Evolutionary conservation across 1,140 invertebrate genomes (phyloP).

Genomic region (Platyura marginata): DNA sequence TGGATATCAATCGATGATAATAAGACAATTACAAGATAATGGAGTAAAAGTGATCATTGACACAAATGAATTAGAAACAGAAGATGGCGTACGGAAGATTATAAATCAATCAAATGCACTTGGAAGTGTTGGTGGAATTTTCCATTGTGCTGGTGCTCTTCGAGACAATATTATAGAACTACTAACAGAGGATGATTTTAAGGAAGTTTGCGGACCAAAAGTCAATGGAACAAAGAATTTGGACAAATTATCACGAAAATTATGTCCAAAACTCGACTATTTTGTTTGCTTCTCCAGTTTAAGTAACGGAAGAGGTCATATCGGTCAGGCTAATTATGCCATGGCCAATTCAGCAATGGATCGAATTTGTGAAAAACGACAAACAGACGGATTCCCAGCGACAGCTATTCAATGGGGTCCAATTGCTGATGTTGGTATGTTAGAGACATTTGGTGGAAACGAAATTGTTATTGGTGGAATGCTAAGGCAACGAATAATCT

Average conservation of each 20-base stretch:
- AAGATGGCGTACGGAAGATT: slow-evolving; percentile 49
- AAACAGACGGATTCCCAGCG: slow-evolving; percentile 28
- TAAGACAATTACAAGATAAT: slow-evolving; percentile 49
- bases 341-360: slow-evolving; percentile 52
- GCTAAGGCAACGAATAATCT: slow-evolving; percentile 76
- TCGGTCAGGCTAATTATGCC: slow-evolving; percentile 90
- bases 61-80: slow-evolving; percentile 40
- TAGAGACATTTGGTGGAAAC: slow-evolving; percentile 72
- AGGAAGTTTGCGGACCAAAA: slow-evolving; percentile 57
- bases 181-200: slow-evolving; percentile 62
- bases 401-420: slow-evolving; percentile 37
- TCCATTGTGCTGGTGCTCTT: slow-evolving; percentile 83
- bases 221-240: slow-evolving; percentile 63
- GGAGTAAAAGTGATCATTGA: slow-evolving; percentile 56
- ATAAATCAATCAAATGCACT: slow-evolving; percentile 45
- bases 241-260: slow-evolving; percentile 48
- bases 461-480: slow-evolving; percentile 87
- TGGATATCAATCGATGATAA: slow-evolving; percentile 70
- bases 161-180: slow-evolving; percentile 79
- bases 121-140: slow-evolving; percentile 79
- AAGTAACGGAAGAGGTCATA: slow-evolving; percentile 84
- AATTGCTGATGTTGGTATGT: slow-evolving; percentile 55
- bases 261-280: slow-evolving; percentile 65
- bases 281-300: slow-evolving; percentile 92
- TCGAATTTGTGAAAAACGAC: slow-evolving; percentile 32